phyloP scores from a whole-genome alignment of 2,888 invertebrate genomes.

The Epinotia ramella region DNA sequence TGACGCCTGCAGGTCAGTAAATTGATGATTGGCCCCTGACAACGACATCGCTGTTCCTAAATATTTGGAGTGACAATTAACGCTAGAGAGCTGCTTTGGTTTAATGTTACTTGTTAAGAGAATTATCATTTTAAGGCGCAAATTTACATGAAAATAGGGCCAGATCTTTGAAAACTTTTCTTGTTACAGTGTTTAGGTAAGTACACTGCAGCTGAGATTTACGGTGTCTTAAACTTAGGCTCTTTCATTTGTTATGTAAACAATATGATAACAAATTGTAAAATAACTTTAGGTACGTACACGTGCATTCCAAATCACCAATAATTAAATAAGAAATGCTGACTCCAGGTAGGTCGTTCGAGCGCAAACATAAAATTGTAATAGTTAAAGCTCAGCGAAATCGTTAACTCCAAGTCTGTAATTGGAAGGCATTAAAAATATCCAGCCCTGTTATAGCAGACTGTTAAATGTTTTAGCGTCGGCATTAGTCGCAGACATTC shows the following conservation, averaged over 20 bases:
- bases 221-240: not conserved
- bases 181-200: not conserved
- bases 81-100: no score
- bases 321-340: constrained; percentile 54
- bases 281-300: not conserved
- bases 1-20: no score
- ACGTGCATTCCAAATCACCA: constrained; percentile 37
- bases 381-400: constrained; percentile 82
- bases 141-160: not conserved
- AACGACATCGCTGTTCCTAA: no score
- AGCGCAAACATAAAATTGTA: constrained; percentile 80
- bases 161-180: not conserved
- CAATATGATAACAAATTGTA: not conserved
- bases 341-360: constrained; percentile 68
- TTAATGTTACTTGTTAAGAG: no score
- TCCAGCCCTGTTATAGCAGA: constrained; percentile 77
- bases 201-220: not conserved
- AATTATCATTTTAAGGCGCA: no score
- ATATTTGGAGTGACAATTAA: no score
- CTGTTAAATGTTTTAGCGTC: constrained; percentile 80
- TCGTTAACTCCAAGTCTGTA: constrained; percentile 83
- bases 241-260: not conserved
- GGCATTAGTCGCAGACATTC: constrained; percentile 61
- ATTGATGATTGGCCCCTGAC: no score
- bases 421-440: constrained; percentile 84